phyloP scores from a whole-genome alignment of 2,888 invertebrate genomes.

The Catocala sponsa region DNA sequence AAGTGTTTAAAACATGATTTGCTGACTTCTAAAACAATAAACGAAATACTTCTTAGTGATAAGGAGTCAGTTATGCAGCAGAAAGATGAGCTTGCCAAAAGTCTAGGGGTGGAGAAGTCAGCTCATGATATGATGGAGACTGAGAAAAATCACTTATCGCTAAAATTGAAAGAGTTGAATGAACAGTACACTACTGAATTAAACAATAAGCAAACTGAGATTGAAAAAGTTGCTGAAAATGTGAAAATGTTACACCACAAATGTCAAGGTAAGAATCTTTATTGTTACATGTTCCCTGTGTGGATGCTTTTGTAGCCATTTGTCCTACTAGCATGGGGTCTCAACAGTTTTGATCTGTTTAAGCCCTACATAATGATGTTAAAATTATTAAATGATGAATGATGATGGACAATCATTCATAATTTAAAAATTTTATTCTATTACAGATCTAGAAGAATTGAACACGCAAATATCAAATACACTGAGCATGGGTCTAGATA shows the following conservation, averaged over 20 bases:
- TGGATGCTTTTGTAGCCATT: no score
- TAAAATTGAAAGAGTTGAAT: slow-evolving; percentile 47
- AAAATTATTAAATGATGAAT: no score
- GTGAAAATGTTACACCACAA: slow-evolving; percentile 52
- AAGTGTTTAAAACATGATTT: slow-evolving; percentile 33
- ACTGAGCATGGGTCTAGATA: slow-evolving; percentile 53
- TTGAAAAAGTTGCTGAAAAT: slow-evolving; percentile 44
- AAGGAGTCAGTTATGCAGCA: slow-evolving; percentile 45
- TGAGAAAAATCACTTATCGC: slow-evolving; percentile 48
- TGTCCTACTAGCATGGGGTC: no score
- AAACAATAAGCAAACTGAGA: slow-evolving; percentile 44
- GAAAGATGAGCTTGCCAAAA: slow-evolving; percentile 48
- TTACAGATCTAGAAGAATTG: slow-evolving; percentile 54
- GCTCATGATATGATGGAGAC: slow-evolving; percentile 51
- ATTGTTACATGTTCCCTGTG: no score
- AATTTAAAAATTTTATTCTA: no score
- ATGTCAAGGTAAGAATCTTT: slow-evolving; percentile 54
- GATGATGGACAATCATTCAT: no score
- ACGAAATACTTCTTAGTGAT: slow-evolving; percentile 42
- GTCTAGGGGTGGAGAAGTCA: slow-evolving; percentile 52
- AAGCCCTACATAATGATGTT: no score
- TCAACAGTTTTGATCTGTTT: no score
- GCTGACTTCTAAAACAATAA: slow-evolving; percentile 24
- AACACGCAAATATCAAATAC: slow-evolving; percentile 41
- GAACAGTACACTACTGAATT: slow-evolving; percentile 43